Base-by-base conservation (phyloP, 1,140 invertebrate genomes). In the Scaptodrosophila lebanonensis region DNA sequence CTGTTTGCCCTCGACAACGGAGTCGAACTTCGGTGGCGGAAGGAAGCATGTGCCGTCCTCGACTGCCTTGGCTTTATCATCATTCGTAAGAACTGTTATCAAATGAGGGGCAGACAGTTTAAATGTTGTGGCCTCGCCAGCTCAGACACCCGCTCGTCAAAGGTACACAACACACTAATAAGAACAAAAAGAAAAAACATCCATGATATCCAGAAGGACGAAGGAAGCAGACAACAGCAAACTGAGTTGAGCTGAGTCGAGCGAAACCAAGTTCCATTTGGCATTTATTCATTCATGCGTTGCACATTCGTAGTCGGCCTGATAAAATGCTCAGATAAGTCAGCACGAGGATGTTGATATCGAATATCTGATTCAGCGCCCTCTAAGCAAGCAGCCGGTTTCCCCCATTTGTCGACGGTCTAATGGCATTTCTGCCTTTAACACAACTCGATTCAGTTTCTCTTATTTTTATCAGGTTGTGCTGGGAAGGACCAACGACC, bases 261-360 rank as follows among this genome's bases (percentile, higher is more conserved):
- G 30, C 48, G 20, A 17, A 40, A 39, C 20, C 36, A 13, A 53
- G 49, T 54, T 61, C 38, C 43, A 48, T 54, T 61, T 61, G 57
- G 62, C 57, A 50, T 65, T 53, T 65, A 60, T 48, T 65, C 62
- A 65, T 65, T 65, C 62, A 65, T 65, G 62, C 62, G 62, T 65
- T 65, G 57, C 62, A 65, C 50, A 65, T 65, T 65, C 49, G 54
- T 42, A 63, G 57, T 51, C 40, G 60, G 39, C 38, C 32, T 17
- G 62, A 65, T 65, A 61, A 54, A 65, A 65, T 44, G 27, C 2
- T 8, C 50, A 25, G 62, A 65, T 61, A 65, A 54, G 7, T 51
- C 27, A 13, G 27, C 40, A 56, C 59, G 42, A 60, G 36, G 61
- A 65, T 65, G 48, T 59, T 27, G 54, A 51, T 60, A 32, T 49